Evolutionary conservation across 2,113 vertebrate species (phyloP), one percentile per base, ranked within the genome.

Genomic region (Nettapus auritus): DNA sequence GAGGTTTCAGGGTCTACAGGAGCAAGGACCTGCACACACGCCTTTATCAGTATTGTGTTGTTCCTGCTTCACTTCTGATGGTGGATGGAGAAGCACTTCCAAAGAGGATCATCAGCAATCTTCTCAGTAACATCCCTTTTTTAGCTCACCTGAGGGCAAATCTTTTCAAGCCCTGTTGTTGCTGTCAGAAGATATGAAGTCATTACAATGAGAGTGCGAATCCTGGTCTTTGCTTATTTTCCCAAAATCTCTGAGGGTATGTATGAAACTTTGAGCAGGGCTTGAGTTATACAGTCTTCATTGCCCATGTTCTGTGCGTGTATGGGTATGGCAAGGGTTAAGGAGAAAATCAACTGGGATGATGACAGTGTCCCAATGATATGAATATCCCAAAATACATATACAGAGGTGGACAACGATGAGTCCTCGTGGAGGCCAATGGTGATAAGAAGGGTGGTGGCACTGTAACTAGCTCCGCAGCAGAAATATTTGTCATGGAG

Each of bases 31-130:
- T 67, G 46, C 48, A 67, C 15, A 23, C 15, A 52, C 44, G 29
- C 66, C 13, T 2, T 6, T 6, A 3, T 12, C 74, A 36, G 0
- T 0, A 46, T 38, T 22, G 7, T 15, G 36, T 17, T 23, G 48
- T 19, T 50, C 29, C 44, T 57, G 17, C 23, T 57, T 4, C 23
- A 6, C 36, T 80, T n/a, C 82, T 63, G 57, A 13, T 17, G 40
- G 15, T 19, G 66, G 4, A 34, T 0, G 56, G n/a, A 71, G 87
- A 50, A 87, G 31, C 1, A 0, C 44, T 71, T 46, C 38, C 63
- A 70, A 87, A 69, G 3, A 57, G 7, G 9, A n/a, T 18, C 13
- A 16, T 17, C 25, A 69, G 34, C 38, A n/a, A 16, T 3, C 23
- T 78, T 50, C 76, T 29, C 46, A 46, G 70, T 14, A 56, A 80